Evolutionary conservation across 2,797 vertebrate species (phyloP), one percentile per base, ranked within the genome.

Genomic region (Spatula clypeata): DNA sequence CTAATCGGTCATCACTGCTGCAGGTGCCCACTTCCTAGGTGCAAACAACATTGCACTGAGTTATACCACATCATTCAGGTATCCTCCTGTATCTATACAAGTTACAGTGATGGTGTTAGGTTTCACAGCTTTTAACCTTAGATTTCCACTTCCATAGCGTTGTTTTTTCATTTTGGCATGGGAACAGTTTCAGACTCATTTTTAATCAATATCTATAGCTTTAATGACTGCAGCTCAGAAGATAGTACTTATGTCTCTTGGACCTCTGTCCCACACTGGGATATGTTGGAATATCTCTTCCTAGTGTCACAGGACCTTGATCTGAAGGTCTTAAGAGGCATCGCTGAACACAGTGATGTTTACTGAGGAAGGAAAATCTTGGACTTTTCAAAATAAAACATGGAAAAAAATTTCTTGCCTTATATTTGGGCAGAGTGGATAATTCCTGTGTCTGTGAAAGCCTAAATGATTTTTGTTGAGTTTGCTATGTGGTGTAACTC

Each of bases 21-120:
- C 21, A 82, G 36, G 11, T 3, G 24, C 0, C 1, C 54, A 15
- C 13, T 71, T 12, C 24, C 32, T 15, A 13, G 0, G 1, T 31
- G 31, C 23, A 55, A 38, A 49, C 11, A 54, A 3, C 36, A 21
- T 21, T 36, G 26, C 11, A 60, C 11, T n/a, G 24, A 79, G 38
- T 15, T 4, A 26, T 40, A 15, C 7, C 11, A 58, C 15, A 7
- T 12, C 8, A 2, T 45, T 49, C 18, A n/a, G 20, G 10, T 32
- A 55, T 24, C 15, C 8, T 75, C 21, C 32, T 34, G 29, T n/a
- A 32, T 4, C 27, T 31, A n/a, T 23, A 16, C 14, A 74, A 90
- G 34, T 40, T 53, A 62, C 8, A 66, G 9, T 3, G 54, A 11
- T 27, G 32, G 2, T 51, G 55, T 38, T 73, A 55, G 74, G 23